Evolutionary conservation across 2,888 invertebrate genomes (phyloP).

Genomic region (Drymonia ruficornis): DNA sequence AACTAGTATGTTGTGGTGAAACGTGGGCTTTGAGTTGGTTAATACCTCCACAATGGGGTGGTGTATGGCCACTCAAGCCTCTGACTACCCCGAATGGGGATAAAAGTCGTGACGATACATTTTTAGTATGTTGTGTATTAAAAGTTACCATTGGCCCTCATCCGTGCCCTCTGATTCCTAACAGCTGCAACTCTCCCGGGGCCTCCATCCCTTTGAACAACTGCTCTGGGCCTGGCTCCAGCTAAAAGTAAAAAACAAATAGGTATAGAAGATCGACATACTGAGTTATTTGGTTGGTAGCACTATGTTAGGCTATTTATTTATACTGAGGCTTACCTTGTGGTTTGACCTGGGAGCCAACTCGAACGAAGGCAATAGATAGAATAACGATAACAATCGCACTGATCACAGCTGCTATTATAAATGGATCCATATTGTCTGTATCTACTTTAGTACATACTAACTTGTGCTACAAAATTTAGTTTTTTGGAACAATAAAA

Average conservation of each 20-base stretch:
- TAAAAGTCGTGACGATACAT: no score
- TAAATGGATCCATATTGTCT: constrained; percentile 70
- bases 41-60: no score
- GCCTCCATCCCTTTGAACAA: constrained; percentile 79
- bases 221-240: constrained; percentile 67
- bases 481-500: no score
- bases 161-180: constrained; percentile 88
- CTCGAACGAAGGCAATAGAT: constrained; percentile 63
- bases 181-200: constrained; percentile 89
- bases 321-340: constrained; percentile 53
- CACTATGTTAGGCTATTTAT: no score
- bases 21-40: no score
- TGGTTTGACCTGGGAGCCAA: constrained; percentile 58
- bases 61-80: no score
- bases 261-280: neutral
- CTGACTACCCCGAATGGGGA: no score
- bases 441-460: no score
- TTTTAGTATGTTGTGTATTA: no score
- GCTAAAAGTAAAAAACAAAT: constrained; percentile 40
- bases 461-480: neutral
- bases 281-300: neutral
- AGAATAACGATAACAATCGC: constrained; percentile 67
- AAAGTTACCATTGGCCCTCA: constrained; percentile 83
- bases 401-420: constrained; percentile 74
- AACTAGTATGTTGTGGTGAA: no score